A percentile compares a stretch with the other conserved stretches of the same genome.
Conservation (phyloP, 2,113 vertebrate genomes). For the Datnioides undecimradiatus region DNA sequence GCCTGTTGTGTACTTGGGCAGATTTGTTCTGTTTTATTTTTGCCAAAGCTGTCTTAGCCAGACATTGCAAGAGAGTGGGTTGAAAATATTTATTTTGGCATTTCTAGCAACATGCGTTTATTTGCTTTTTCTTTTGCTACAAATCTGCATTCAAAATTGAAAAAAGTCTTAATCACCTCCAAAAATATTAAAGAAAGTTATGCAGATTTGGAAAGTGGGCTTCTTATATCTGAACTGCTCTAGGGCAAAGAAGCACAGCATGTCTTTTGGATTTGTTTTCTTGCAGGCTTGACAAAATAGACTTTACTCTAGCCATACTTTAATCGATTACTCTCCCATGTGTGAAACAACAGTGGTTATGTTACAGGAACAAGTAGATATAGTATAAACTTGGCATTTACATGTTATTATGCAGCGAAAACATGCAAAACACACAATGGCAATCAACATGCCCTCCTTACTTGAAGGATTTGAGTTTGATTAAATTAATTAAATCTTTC, state of each 20-base stretch:
- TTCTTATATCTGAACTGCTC: conserved; percentile 17
- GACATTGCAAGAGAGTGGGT: neutral
- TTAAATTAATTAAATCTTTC: neutral
- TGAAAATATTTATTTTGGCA: neutral
- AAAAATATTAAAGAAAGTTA: neutral
- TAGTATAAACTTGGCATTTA: conserved; percentile 11
- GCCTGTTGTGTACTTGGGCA: neutral
- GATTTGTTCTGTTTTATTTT: conserved; percentile 7
- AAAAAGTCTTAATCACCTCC: neutral
- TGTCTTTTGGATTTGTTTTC: conserved; percentile 35
- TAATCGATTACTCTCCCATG: neutral
- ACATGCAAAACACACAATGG: too few species aligned
- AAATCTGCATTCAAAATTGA: conserved; percentile 29
- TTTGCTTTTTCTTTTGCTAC: conserved; percentile 23
- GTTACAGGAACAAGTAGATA: neutral
- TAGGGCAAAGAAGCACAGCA: neutral
- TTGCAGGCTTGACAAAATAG: neutral
- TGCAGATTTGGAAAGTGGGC: conserved; percentile 33
- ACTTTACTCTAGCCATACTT: conserved; percentile 11
- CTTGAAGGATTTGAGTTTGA: neutral
- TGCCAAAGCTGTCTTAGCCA: neutral
- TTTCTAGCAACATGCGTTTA: neutral
- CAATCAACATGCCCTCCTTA: neutral
- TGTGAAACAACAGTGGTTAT: neutral
- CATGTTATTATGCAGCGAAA: neutral